Conservation (phyloP, 1,140 invertebrate species). For the Platyura marginata region DNA sequence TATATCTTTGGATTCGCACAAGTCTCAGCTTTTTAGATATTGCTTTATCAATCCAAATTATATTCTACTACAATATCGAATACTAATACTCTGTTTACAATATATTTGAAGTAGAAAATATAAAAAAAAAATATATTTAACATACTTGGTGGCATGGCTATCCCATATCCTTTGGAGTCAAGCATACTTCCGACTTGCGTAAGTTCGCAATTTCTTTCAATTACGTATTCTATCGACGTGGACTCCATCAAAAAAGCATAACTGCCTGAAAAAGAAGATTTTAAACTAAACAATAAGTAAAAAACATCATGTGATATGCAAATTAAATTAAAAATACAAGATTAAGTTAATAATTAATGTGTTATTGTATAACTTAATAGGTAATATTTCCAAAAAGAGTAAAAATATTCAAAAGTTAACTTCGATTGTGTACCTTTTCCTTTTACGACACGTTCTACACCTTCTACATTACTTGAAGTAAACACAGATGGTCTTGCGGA, state of each 20-base stretch:
- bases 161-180: constrained; percentile 84
- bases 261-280: constrained; percentile 18
- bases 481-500: constrained; percentile 68
- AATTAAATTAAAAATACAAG: not conserved
- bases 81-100: no score
- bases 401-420: no score
- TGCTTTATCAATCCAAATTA: no score
- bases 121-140: not conserved
- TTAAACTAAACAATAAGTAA: not conserved
- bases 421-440: constrained; percentile 55
- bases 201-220: constrained; percentile 77
- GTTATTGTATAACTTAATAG: no score
- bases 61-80: no score
- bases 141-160: constrained; percentile 80
- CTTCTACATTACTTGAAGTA: constrained; percentile 65
- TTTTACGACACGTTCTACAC: constrained; percentile 66
- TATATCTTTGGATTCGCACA: no score
- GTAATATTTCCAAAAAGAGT: no score
- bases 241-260: constrained; percentile 92
- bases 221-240: constrained; percentile 79
- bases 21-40: no score
- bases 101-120: not conserved
- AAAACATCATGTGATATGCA: not conserved
- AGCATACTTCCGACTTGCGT: constrained; percentile 78
- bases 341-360: no score